These are phyloP conservation scores for Steatornis caripensis DNA, from an alignment of 2,113 vertebrate genomes.

Conservation along the genomic window DNA sequence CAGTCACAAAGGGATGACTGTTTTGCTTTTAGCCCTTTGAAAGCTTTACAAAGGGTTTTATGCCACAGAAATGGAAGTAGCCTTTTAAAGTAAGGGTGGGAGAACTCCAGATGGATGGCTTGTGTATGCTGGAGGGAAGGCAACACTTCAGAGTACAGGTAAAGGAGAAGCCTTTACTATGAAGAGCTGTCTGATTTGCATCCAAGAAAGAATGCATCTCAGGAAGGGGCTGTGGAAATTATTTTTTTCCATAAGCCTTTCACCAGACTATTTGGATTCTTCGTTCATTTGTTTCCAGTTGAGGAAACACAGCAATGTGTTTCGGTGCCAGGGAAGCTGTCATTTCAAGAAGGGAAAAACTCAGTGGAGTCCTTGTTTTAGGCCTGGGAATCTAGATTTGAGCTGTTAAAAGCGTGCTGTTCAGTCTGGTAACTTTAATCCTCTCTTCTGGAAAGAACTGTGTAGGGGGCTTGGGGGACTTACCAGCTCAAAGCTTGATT, in stretches of 20 bases:
- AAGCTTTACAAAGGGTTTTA: not conserved
- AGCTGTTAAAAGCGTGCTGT: not conserved
- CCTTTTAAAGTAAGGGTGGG: not conserved
- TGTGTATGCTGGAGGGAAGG: not conserved
- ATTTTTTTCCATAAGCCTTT: slow-evolving; percentile 17
- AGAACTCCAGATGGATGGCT: not conserved
- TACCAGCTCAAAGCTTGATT: not conserved
- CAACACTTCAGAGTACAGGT: not conserved
- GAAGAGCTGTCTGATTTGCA: not conserved
- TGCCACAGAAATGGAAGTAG: not conserved
- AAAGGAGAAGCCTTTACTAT: not conserved
- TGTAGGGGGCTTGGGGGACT: not conserved
- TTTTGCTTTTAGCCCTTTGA: not conserved
- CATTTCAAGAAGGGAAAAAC: not conserved
- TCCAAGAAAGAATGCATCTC: not conserved
- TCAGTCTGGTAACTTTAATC: not conserved
- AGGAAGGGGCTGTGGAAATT: slow-evolving; percentile 6
- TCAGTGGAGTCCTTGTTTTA: not conserved
- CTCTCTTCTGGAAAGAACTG: not conserved
- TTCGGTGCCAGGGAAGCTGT: slow-evolving; percentile 4
- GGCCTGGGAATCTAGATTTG: not conserved
- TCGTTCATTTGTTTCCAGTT: slow-evolving; percentile 34
- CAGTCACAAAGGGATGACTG: not conserved
- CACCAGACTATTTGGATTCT: slow-evolving; percentile 19
- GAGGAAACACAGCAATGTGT: slow-evolving; percentile 14